Evolutionary conservation across 2,888 invertebrate genomes (phyloP), one percentile per base, ranked within the genome.

Genomic region (Hypselothyrea guttata): DNA sequence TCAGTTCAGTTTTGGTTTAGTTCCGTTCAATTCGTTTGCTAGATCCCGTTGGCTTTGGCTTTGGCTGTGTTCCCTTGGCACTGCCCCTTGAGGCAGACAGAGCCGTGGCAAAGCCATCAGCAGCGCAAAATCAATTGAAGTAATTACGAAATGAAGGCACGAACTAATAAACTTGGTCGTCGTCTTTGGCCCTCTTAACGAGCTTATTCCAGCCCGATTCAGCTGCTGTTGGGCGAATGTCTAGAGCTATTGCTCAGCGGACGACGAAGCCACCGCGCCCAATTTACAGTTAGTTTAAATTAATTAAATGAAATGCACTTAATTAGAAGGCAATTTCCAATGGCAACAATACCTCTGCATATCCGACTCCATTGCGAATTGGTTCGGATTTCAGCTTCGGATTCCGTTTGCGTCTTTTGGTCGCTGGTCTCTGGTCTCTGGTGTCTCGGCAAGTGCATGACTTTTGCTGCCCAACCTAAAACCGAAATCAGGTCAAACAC

Each of bases 71-170:
- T 59, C 51, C 48, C 60, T 45, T 41, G 33, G 44, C 45, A 40
- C 37, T 45, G 46, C 34, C 1, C 30, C 12, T 11, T 5, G 5
- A 5, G n/a, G 1, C 15, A 8, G 18, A 1, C 27, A 7, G 1
- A 33, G 51, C 51, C 45, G 46, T 40, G 70, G 55, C 48, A 55
- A 69, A 71, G 76, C 83, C 81, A 82, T 82, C 81, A 84, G 86
- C 88, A 87, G 86, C 74, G 66, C 84, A 74, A 84, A 88, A 88
- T 88, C 88, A 87, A 88, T 88, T 88, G 87, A 84, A 82, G 87
- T 87, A 88, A 88, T 88, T 88, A 88, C 88, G 87, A 88, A 88
- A 86, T 88, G 88, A 88, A 88, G 87, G 88, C 87, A 88, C 87
- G 87, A 88, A 88, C 88, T 88, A 88, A 88, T 88, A 88, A 88